These are phyloP conservation scores for Diacarnus erythraeanus DNA, from an alignment of 37 sponge, comb jelly and placozoan genomes.

Conservation along the genomic window DNA sequence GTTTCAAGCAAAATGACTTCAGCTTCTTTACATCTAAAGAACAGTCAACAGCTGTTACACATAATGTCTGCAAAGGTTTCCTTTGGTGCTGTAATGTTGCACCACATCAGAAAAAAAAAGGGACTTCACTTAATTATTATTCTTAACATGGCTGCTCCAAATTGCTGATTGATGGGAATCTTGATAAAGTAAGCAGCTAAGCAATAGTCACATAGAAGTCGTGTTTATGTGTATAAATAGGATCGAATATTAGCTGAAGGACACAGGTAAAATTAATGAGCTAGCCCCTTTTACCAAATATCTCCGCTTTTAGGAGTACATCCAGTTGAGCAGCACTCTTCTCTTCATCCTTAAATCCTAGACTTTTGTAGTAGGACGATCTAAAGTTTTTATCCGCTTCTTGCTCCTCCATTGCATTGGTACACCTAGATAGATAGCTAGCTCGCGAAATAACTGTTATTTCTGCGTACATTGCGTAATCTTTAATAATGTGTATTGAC, in stretches of 20 bases:
- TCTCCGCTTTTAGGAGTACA: slow-evolving; percentile 37
- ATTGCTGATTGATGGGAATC: not conserved
- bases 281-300: slow-evolving; percentile 17
- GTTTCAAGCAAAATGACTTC: slow-evolving; percentile 47
- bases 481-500: slow-evolving; percentile 79
- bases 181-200: not conserved
- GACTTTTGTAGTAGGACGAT: slow-evolving; percentile 62
- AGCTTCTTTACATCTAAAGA: slow-evolving; percentile 41
- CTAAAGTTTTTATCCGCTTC: slow-evolving; percentile 52
- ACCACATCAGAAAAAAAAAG: no score
- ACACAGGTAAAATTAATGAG: not conserved
- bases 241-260: not conserved
- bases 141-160: not conserved
- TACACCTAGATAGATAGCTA: not conserved
- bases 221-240: not conserved
- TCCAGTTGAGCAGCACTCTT: slow-evolving; percentile 38
- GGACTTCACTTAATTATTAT: not conserved
- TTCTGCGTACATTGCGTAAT: no score
- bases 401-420: not conserved
- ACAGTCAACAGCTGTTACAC: not conserved
- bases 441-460: no score
- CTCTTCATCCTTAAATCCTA: slow-evolving; percentile 55
- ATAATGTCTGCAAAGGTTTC: no score
- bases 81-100: no score
- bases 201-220: not conserved